phyloP scores from a whole-genome alignment of 2,113 vertebrate genomes.

The Danio rerio region DNA sequence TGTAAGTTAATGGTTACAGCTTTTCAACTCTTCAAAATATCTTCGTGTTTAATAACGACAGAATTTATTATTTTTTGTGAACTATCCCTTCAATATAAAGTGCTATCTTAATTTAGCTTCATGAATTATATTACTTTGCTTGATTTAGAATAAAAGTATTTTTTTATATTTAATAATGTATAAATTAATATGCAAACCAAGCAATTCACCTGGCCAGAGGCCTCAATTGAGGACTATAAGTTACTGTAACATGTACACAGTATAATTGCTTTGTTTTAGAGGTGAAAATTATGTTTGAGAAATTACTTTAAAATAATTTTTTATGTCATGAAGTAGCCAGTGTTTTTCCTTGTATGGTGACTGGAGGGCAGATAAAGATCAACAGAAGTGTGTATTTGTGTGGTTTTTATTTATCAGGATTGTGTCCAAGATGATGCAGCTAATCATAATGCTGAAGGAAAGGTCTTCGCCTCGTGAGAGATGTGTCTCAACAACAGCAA shows the following conservation, averaged over 20 bases:
- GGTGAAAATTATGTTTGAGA: neutral
- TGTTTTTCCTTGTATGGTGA: neutral
- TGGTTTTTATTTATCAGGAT: neutral
- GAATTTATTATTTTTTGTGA: neutral
- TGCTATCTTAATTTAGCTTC: too few relatives aligned
- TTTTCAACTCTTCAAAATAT: too few relatives aligned
- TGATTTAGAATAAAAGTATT: neutral
- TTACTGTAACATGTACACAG: neutral
- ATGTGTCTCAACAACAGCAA: conserved; percentile 4
- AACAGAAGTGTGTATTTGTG: neutral
- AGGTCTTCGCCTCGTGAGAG: neutral
- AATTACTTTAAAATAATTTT: neutral
- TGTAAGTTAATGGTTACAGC: too few relatives aligned
- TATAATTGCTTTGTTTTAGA: neutral
- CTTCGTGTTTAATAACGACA: too few relatives aligned
- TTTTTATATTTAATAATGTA: neutral
- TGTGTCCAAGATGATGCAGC: neutral
- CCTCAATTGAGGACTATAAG: neutral
- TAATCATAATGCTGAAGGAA: conserved; percentile 21
- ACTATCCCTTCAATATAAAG: too few relatives aligned
- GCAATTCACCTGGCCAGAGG: neutral
- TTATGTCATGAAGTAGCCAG: neutral
- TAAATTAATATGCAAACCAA: neutral
- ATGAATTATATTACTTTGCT: neutral
- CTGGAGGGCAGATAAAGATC: neutral